phyloP scores from a whole-genome alignment of 2,888 invertebrate species.

The Allophyes oxyacanthae region DNA sequence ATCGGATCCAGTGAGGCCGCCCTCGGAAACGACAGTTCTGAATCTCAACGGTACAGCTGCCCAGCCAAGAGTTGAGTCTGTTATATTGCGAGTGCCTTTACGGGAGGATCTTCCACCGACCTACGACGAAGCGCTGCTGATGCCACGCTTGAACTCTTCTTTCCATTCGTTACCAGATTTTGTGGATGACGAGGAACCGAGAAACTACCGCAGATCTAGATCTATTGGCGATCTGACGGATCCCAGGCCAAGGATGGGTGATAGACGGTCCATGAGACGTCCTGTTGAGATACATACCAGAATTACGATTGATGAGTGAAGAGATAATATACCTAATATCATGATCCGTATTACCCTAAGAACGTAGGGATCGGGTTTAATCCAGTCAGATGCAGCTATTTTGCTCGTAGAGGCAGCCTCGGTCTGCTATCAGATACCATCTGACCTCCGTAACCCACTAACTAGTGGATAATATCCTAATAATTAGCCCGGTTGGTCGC shows the following conservation, averaged over 20 bases:
- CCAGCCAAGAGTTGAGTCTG: constrained; percentile 71
- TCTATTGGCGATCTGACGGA: constrained; percentile 85
- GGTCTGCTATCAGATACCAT: no score
- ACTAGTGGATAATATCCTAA: no score
- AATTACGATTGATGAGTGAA: constrained; percentile 39
- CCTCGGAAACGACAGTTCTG: constrained; percentile 79
- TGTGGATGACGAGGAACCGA: constrained; percentile 74
- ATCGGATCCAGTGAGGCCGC: constrained; percentile 68
- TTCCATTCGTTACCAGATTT: constrained; percentile 89
- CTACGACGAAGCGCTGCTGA: constrained; percentile 93
- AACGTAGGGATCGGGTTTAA: not conserved
- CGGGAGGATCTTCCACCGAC: constrained; percentile 90
- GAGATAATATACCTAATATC: not conserved
- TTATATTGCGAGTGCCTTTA: constrained; percentile 76
- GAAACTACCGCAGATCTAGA: constrained; percentile 77
- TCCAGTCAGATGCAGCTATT: no score
- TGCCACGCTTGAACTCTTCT: constrained; percentile 91
- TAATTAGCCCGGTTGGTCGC: no score
- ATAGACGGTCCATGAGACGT: constrained; percentile 81
- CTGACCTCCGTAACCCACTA: no score
- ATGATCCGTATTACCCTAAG: not conserved
- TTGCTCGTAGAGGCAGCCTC: no score
- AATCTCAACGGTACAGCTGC: constrained; percentile 70
- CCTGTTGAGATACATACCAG: constrained; percentile 75
- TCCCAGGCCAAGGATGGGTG: constrained; percentile 70